Base-by-base conservation (phyloP, 2,113 vertebrate genomes). In the Microcebus tavaratra region DNA sequence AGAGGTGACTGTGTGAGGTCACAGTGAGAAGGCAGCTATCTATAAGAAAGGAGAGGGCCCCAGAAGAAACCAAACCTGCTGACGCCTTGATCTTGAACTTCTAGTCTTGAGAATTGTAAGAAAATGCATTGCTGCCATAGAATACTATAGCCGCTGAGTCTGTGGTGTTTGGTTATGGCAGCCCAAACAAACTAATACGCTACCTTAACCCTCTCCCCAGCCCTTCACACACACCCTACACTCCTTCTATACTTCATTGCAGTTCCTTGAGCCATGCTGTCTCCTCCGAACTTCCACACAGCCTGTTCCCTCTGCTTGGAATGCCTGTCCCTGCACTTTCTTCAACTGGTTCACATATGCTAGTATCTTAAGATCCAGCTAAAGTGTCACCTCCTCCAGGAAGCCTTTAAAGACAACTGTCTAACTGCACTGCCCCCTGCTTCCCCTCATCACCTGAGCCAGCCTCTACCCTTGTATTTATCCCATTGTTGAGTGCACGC, bases 1-100 rank as follows among this genome's bases (percentile, higher is more conserved):
- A 39, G 36, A 1, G 0, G 0, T 0, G 10, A 61, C 86, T 45
- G 55, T 0, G 14, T n/a, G 21, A 61, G 68, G 55, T 48, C 55
- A 34, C 8, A n/a, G 70, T 21, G 36, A 73, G 55, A 75, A 18
- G 21, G 45, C 13, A 6, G 20, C 0, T 29, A 21, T 13, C n/a
- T 21, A 10, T 29, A 78, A 27, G 73, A 31, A 36, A 79, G 6
- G 31, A 27, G 45, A n/a, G 61, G 31, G 59, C 82, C 72, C 57
- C 10, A 21, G 29, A 76, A 65, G 21, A 67, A 67, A n/a, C 10
- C 21, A 36, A n/a, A 27, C 48, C 15, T 68, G 29, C 61, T 2
- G 11, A 36, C 4, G 5, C 36, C 72, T 93, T 79, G 72, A 79
- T 29, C 82, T 87, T 61, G 39, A 48, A 67, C 29, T 29, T 68